A percentile compares a stretch with the other conserved stretches of the same genome.
phyloP scores from a whole-genome alignment of 2,888 invertebrate genomes.

The Heteropelma amictum region DNA sequence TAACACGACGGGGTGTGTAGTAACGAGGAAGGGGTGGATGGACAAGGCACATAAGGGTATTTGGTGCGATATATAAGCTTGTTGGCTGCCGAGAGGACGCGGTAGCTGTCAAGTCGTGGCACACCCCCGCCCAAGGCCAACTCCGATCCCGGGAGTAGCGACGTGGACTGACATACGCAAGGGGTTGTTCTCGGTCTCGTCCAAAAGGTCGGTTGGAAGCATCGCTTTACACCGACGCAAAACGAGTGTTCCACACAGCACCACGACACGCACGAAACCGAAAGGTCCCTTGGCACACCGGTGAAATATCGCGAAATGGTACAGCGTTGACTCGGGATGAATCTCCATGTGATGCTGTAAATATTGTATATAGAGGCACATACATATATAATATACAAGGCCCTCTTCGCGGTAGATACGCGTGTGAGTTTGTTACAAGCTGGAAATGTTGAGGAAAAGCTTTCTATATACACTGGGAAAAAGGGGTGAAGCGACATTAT shows the following conservation, averaged over 20 bases:
- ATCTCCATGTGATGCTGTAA: background rate
- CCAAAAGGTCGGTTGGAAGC: background rate
- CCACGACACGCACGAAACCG: background rate
- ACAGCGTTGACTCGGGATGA: background rate
- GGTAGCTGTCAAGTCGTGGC: conserved; percentile 41
- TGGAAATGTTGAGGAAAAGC: conserved; percentile 2
- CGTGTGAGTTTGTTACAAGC: background rate
- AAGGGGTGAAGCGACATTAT: conserved; percentile 58
- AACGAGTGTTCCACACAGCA: background rate
- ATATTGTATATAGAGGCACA: no score
- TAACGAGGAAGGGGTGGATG: no score
- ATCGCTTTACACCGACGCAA: background rate
- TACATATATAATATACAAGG: no score
- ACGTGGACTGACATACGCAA: conserved; percentile 51
- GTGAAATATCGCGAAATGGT: background rate
- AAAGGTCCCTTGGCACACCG: conserved; percentile 30
- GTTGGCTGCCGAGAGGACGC: conserved; percentile 9
- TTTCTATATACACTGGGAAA: conserved; percentile 5
- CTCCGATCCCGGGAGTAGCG: conserved; percentile 54
- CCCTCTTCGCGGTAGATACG: no score
- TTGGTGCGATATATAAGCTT: background rate
- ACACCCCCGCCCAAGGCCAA: conserved; percentile 41
- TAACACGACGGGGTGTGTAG: background rate
- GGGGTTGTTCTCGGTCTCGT: conserved; percentile 6
- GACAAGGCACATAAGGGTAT: background rate